A percentile compares a stretch with the other conserved stretches of the same genome.
Evolutionary conservation across 2,797 vertebrate genomes (phyloP).

Genomic region (Macropus fuliginosus): DNA sequence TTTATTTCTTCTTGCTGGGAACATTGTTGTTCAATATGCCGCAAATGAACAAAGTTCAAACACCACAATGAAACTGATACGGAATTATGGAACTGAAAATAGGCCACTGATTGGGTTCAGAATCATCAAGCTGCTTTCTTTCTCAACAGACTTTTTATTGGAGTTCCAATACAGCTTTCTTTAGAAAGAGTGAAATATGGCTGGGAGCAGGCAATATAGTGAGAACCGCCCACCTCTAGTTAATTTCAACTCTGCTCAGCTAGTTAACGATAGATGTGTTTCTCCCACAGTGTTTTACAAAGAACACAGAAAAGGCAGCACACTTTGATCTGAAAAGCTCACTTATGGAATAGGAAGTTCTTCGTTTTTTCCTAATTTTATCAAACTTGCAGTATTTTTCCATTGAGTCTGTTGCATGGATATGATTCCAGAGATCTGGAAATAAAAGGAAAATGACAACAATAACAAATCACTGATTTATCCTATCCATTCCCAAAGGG

Average conservation of each 20-base stretch:
- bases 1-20: slow-evolving; percentile 52
- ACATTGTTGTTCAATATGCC: slow-evolving; percentile 49
- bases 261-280: not conserved
- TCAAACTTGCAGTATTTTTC: not conserved
- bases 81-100: slow-evolving; percentile 66
- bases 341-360: not conserved
- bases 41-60: slow-evolving; percentile 53
- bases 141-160: slow-evolving; percentile 44
- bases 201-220: slow-evolving; percentile 8
- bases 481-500: not conserved
- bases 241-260: slow-evolving; percentile 38
- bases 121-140: slow-evolving; percentile 65
- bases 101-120: slow-evolving; percentile 54
- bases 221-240: slow-evolving; percentile 6
- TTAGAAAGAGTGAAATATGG: slow-evolving; percentile 12
- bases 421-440: not conserved
- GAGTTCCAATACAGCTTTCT: slow-evolving; percentile 24
- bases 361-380: not conserved
- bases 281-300: not conserved
- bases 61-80: slow-evolving; percentile 51
- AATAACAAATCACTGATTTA: not conserved
- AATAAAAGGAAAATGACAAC: no score
- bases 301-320: not conserved
- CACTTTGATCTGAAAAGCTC: not conserved
- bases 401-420: not conserved